Percentiles rank a stretch among this genome's conserved stretches.
Evolutionary conservation across 64 coral and sea anemone genomes (phyloP).

Genomic region (Acropora tenuis): DNA sequence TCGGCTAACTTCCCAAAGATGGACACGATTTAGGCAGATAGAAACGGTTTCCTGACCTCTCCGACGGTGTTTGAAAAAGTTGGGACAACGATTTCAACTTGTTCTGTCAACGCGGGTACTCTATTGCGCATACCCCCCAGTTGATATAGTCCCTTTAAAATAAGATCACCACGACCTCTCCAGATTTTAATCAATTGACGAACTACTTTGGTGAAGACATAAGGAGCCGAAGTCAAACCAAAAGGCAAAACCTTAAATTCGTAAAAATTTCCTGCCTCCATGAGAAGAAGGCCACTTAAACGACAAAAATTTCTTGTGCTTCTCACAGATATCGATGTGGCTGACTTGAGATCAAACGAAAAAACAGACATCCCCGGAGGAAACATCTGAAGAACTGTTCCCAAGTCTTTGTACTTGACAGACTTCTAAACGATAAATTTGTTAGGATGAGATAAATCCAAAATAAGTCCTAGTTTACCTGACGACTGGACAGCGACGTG

Average conservation of each 20-base stretch:
- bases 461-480: slow-evolving; percentile 30
- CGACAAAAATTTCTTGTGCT: slow-evolving; percentile 16
- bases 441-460: slow-evolving; percentile 51
- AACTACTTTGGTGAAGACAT: too few relatives aligned
- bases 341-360: not conserved
- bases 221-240: too few relatives aligned
- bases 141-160: not conserved
- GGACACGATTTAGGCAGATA: too few relatives aligned
- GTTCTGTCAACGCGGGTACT: too few relatives aligned
- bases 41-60: too few relatives aligned
- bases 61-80: too few relatives aligned
- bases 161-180: not conserved
- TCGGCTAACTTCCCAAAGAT: too few relatives aligned
- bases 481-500: slow-evolving; percentile 66
- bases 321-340: slow-evolving; percentile 26
- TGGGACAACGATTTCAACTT: too few relatives aligned
- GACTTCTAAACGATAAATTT: slow-evolving; percentile 57
- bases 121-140: too few relatives aligned
- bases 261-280: not conserved
- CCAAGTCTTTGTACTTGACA: slow-evolving; percentile 53
- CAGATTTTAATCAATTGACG: not conserved
- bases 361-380: not conserved
- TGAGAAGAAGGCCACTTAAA: not conserved
- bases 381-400: slow-evolving; percentile 24
- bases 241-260: too few relatives aligned